Conservation (phyloP, 2,113 vertebrate genomes). For the Pluvianellus socialis region DNA sequence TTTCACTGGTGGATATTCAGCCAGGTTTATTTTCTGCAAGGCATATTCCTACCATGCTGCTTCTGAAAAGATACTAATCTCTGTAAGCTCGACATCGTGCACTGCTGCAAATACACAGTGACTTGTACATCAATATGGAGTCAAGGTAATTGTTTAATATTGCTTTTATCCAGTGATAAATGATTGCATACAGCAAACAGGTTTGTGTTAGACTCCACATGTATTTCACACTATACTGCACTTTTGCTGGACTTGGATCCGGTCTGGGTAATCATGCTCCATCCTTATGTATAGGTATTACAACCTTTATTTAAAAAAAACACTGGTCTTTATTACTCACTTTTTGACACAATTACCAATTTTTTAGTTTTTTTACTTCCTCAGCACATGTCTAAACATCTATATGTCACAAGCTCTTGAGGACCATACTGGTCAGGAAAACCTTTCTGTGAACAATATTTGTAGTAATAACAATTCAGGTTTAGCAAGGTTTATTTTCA, state of each 20-base stretch:
- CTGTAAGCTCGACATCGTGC: not conserved
- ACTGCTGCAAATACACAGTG: rapidly evolving
- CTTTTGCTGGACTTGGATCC: not conserved
- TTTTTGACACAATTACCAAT: not conserved
- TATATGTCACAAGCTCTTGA: not conserved
- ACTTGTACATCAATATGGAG: not conserved
- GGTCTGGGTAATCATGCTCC: not conserved
- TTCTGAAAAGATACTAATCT: not conserved
- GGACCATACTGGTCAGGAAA: not conserved
- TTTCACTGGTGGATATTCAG: not conserved
- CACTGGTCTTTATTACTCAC: not conserved
- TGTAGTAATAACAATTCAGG: not conserved
- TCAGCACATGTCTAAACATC: not conserved
- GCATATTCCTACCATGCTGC: not conserved
- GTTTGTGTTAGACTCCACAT: rapidly evolving
- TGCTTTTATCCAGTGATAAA: not conserved
- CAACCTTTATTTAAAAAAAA: not conserved
- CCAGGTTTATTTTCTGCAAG: not conserved
- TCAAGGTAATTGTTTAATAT: not conserved
- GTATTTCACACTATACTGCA: not conserved
- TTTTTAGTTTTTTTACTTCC: not conserved
- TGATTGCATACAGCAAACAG: not conserved
- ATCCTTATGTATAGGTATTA: not conserved
- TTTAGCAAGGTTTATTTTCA: not conserved
- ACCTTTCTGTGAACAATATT: not conserved